Evolutionary conservation across 2,797 vertebrate genomes (phyloP), one percentile per base, ranked within the genome.

Genomic region (Hozukius guyotensis): DNA sequence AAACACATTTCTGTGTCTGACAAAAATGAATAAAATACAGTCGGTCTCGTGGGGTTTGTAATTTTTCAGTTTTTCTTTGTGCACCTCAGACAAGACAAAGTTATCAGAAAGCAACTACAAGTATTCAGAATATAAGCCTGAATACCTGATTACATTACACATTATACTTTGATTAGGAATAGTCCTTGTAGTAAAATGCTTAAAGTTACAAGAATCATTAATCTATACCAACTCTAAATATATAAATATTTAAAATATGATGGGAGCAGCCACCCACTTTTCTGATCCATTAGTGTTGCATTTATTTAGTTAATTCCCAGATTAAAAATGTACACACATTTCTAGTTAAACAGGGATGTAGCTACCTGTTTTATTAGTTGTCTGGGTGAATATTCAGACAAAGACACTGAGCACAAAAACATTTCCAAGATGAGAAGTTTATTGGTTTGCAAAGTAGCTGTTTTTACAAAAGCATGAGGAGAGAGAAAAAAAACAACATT

Each of bases 381-480:
- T 27, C 57, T 18, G 6, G 3, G 10, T 67, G 12, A 52, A 36
- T 31, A 38, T 57, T 74, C 16, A 11, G n/a, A 46, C 11, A n/a
- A 25, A 78, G 10, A 82, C 66, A 75, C 4, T 18, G 20, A 85
- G 10, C 25, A 75, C 0, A 61, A 67, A 14, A 55, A 25, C 18
- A 20, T 6, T 84, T 85, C 69, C 84, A 87, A 88, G 53, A 89
- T 81, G 69, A 87, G 82, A 92, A 78, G 77, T 94, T 94, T 94
- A 93, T 92, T 94, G 63, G 69, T 88, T 82, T 88, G 76, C 56
- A 88, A 89, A 89, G 78, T 64, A 88, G 71, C 81, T 2, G 62
- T 91, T 90, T 90, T 89, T 88, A 91, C 91, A 92, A 92, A 93
- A 91, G 77, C 89, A 86, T 69, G 49, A 66, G 53, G 52, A 71